Percentiles rank a stretch among this genome's conserved stretches.
Evolutionary conservation across 2,888 invertebrate genomes (phyloP).

Genomic region (Perithous albicinctus): DNA sequence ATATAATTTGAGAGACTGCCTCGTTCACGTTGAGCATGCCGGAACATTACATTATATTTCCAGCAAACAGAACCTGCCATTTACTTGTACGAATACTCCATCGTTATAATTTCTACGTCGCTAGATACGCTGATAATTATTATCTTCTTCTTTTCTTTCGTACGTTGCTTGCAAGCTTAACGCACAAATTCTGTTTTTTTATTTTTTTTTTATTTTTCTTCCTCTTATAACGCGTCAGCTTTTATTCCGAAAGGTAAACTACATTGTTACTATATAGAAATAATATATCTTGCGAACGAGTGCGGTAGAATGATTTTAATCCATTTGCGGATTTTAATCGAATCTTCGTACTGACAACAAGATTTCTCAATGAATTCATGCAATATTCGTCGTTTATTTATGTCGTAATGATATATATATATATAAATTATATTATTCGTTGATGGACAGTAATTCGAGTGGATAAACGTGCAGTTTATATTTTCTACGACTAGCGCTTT

Average conservation of each 20-base stretch:
- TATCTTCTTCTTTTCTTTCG: not conserved
- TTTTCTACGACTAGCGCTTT: constrained; percentile 45
- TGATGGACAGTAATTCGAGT: constrained; percentile 48
- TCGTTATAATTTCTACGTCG: constrained; percentile 45
- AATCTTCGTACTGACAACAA: constrained; percentile 28
- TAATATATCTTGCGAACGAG: constrained; percentile 13
- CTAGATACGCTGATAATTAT: not conserved
- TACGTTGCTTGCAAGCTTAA: constrained; percentile 36
- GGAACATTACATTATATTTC: constrained; percentile 33
- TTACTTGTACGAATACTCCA: constrained; percentile 61
- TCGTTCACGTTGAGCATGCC: constrained; percentile 36
- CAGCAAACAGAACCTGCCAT: constrained; percentile 63
- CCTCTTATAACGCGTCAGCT: constrained; percentile 18
- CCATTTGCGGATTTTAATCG: constrained; percentile 10
- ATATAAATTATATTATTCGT: constrained; percentile 24
- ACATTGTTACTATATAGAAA: constrained; percentile 24
- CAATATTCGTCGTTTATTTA: constrained; percentile 31
- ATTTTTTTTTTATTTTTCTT: too few species aligned
- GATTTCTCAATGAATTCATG: constrained; percentile 29
- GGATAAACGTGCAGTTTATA: constrained; percentile 45
- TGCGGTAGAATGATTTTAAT: not conserved
- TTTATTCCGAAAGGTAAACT: constrained; percentile 33
- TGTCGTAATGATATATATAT: constrained; percentile 33
- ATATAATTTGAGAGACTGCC: constrained; percentile 55
- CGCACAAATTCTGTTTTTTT: constrained; percentile 57